Conservation (phyloP, 2,888 invertebrate genomes). For the Drosophila austrosaltans region DNA sequence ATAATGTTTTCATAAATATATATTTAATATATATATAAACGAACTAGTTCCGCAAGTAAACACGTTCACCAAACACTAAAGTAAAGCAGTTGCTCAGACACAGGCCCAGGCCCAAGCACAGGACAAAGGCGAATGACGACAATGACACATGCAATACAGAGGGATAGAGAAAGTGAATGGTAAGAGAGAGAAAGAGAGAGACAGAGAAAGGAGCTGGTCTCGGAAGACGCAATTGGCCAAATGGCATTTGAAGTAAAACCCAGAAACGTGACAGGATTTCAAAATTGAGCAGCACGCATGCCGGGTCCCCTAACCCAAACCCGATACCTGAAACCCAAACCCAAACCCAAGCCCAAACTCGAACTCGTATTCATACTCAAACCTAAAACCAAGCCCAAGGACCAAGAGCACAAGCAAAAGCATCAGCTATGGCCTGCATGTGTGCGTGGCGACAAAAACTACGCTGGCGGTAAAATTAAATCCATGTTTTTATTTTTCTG, state of each 20-base stretch:
- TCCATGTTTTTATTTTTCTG: conserved; percentile 29
- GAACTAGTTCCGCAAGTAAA: conserved; percentile 8
- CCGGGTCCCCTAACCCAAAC: conserved; percentile 11
- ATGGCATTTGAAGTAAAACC: conserved; percentile 69
- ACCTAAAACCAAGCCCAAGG: not conserved
- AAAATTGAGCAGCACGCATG: conserved; percentile 48
- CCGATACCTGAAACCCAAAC: conserved; percentile 3
- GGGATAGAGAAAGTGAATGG: not conserved
- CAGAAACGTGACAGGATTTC: conserved; percentile 71
- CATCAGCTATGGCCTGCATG: not conserved
- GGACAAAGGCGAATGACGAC: conserved; percentile 7
- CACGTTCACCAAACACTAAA: conserved; percentile 1
- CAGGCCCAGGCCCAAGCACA: not conserved
- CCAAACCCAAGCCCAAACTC: conserved; percentile 12
- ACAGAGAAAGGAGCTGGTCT: not conserved
- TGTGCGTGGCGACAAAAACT: conserved; percentile 26
- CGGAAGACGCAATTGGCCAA: conserved; percentile 69
- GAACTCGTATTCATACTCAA: too few species aligned
- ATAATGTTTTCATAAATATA: not conserved
- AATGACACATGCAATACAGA: conserved; percentile 3
- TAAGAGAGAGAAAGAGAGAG: not conserved
- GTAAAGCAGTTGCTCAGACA: not conserved
- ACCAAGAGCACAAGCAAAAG: too few species aligned
- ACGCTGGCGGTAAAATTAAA: conserved; percentile 48
- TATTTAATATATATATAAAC: not conserved